A percentile compares a stretch with the other conserved stretches of the same genome.
These are phyloP conservation scores for Lacerta viridis DNA, from an alignment of 2,797 vertebrate species.

Conservation along the genomic window DNA sequence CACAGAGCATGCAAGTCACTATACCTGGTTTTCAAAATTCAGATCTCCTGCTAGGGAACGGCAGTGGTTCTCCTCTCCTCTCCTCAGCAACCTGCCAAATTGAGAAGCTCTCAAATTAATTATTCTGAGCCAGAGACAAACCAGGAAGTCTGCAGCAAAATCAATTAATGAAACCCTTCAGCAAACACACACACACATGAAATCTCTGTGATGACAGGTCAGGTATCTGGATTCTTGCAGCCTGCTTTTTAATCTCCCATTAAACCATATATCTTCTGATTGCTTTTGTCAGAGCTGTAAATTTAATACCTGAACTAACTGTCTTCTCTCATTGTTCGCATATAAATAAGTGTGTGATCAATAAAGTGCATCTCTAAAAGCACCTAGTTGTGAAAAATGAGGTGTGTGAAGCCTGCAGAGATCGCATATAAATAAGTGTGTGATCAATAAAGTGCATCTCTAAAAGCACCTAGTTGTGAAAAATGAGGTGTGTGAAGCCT, in stretches of 20 bases:
- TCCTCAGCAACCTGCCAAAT: constrained; percentile 2
- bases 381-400: constrained; percentile 46
- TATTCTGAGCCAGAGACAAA: constrained; percentile 22
- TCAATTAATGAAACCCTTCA: constrained; percentile 73
- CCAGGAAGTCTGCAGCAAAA: constrained; percentile 61
- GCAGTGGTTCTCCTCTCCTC: background rate
- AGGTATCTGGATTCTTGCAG: constrained; percentile 49
- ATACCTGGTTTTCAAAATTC: background rate
- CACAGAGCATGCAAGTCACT: background rate
- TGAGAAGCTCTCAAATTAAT: constrained; percentile 15
- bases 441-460: constrained; percentile 63
- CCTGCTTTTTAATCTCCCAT: constrained; percentile 73
- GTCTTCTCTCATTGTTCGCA: constrained; percentile 52
- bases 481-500: constrained; percentile 3
- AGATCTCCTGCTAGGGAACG: background rate
- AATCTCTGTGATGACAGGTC: constrained; percentile 61
- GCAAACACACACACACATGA: constrained; percentile 44
- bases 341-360: constrained; percentile 63
- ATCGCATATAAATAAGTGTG: constrained; percentile 58
- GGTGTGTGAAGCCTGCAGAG: background rate
- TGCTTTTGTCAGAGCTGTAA: constrained; percentile 74
- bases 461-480: constrained; percentile 50
- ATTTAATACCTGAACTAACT: constrained; percentile 69
- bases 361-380: constrained; percentile 60
- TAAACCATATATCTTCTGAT: constrained; percentile 72